These are phyloP conservation scores for Seira ritae DNA, from an alignment of 2,888 invertebrate genomes.

Conservation along the genomic window DNA sequence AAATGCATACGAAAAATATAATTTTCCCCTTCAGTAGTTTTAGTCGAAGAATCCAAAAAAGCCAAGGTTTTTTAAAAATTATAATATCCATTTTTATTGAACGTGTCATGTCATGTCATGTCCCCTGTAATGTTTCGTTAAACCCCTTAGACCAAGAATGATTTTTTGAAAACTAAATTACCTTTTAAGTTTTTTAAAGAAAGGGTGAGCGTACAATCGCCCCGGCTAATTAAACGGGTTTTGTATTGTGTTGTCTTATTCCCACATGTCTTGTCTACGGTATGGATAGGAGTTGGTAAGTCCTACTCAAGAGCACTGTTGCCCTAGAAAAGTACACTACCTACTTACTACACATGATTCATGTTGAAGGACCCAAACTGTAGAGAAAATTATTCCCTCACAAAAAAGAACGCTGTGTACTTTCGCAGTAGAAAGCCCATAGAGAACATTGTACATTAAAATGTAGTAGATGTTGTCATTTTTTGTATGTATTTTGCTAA, in stretches of 20 bases:
- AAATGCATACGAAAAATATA: conserved; percentile 6
- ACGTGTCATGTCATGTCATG: neutral
- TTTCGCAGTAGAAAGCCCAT: no score
- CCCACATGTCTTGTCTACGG: conserved; percentile 71
- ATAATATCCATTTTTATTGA: neutral
- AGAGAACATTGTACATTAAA: no score
- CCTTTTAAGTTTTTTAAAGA: conserved; percentile 30
- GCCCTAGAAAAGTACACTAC: conserved; percentile 63
- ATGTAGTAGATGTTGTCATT: no score
- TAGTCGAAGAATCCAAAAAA: neutral
- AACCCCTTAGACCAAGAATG: neutral
- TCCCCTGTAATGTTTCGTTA: conserved; percentile 1
- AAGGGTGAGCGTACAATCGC: conserved; percentile 61
- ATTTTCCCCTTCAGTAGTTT: neutral
- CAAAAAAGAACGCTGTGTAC: neutral
- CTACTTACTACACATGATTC: conserved; percentile 9
- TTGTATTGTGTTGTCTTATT: conserved; percentile 70
- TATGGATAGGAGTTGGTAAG: conserved; percentile 72
- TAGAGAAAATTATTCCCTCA: neutral
- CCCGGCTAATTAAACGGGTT: conserved; percentile 65
- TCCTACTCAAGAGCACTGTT: conserved; percentile 64
- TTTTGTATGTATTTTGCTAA: no score
- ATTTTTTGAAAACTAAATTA: neutral
- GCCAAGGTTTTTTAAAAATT: neutral
- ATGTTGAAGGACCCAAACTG: conserved; percentile 10